A percentile compares a stretch with the other conserved stretches of the same genome.
Evolutionary conservation across 2,888 invertebrate genomes (phyloP).

Genomic region (Ypsolopha sequella): DNA sequence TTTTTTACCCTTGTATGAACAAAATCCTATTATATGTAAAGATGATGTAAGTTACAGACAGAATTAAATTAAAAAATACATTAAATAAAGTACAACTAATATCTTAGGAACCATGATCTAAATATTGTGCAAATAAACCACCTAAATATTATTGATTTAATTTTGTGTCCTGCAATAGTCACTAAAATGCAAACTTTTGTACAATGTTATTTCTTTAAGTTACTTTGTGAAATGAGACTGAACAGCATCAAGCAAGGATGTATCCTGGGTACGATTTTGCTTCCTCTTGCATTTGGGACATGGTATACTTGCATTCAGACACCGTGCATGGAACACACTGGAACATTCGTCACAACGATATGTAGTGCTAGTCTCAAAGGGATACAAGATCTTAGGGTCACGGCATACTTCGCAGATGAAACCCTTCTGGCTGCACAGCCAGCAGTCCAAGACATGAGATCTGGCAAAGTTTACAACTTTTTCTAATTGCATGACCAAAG

Average conservation of each 20-base stretch:
- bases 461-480: slow-evolving; percentile 86
- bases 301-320: slow-evolving; percentile 78
- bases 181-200: slow-evolving; percentile 3
- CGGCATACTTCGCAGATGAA: slow-evolving; percentile 97
- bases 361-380: slow-evolving; percentile 91
- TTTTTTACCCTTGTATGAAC: too few species aligned
- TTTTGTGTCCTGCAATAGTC: not conserved
- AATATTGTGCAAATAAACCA: not conserved
- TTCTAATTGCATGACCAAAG: slow-evolving; percentile 80
- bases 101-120: too few species aligned
- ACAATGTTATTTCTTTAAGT: slow-evolving; percentile 6
- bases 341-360: slow-evolving; percentile 86
- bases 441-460: slow-evolving; percentile 88
- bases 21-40: too few species aligned
- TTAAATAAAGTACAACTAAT: not conserved
- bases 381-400: slow-evolving; percentile 90
- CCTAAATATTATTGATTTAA: too few species aligned
- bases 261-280: slow-evolving; percentile 70
- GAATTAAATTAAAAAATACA: not conserved
- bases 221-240: slow-evolving; percentile 40
- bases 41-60: too few species aligned
- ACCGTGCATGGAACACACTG: slow-evolving; percentile 86
- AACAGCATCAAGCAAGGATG: slow-evolving; percentile 43
- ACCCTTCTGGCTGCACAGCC: slow-evolving; percentile 93
- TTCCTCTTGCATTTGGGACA: slow-evolving; percentile 89